phyloP scores from a whole-genome alignment of 1,140 invertebrate species.

The Drosophila obscura region DNA sequence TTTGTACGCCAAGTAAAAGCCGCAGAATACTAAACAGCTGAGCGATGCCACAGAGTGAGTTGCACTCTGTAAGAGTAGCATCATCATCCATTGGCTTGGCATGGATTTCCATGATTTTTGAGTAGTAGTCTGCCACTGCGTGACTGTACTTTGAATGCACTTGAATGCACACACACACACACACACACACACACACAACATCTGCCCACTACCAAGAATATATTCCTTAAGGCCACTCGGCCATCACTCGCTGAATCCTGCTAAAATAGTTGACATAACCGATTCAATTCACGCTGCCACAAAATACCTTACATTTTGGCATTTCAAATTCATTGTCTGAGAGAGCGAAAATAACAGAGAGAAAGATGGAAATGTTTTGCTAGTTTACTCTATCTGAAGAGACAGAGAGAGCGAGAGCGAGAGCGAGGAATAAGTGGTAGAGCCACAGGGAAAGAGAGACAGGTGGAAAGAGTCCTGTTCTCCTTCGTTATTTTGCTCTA shows the following conservation, averaged over 20 bases:
- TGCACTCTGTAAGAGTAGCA: not conserved
- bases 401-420: not conserved
- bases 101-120: too few relatives aligned
- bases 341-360: constrained; percentile 1
- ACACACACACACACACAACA: too few relatives aligned
- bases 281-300: constrained; percentile 18
- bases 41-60: not conserved
- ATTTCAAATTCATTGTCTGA: constrained; percentile 68
- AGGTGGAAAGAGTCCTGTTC: constrained; percentile 19
- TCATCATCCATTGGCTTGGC: too few relatives aligned
- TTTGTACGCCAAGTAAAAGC: constrained; percentile 7
- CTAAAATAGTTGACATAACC: constrained; percentile 16
- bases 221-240: not conserved
- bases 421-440: not conserved
- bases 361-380: constrained; percentile 26
- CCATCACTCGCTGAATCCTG: not conserved
- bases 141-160: constrained; percentile 8
- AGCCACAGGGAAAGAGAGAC: not conserved
- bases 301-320: constrained; percentile 24
- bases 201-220: too few relatives aligned
- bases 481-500: constrained; percentile 42
- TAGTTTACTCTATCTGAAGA: constrained; percentile 1
- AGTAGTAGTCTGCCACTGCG: not conserved
- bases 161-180: too few relatives aligned
- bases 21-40: constrained; percentile 9